phyloP scores from a whole-genome alignment of 1,140 invertebrate genomes.

The Dryas iulia region DNA sequence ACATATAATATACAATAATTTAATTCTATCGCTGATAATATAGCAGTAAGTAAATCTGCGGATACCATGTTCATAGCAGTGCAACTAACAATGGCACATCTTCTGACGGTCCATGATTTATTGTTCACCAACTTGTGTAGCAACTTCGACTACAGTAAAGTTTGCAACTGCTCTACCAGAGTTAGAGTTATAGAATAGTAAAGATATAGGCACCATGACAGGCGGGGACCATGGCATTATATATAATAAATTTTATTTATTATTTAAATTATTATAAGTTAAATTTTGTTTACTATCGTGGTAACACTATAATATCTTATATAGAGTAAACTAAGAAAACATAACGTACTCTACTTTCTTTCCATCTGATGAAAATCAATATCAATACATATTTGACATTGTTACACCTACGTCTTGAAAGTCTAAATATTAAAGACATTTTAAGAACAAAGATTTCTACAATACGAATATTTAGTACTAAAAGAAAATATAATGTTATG shows the following conservation, averaged over 20 bases:
- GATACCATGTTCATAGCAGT: neutral
- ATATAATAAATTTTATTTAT: neutral
- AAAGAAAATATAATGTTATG: too few relatives aligned
- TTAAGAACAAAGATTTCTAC: too few relatives aligned
- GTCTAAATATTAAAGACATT: too few relatives aligned
- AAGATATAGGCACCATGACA: neutral
- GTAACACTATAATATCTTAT: too few relatives aligned
- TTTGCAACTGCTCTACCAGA: neutral
- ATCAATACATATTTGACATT: too few relatives aligned
- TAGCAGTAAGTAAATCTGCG: neutral
- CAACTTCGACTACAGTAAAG: neutral
- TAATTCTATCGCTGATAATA: neutral
- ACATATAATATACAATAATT: conserved; percentile 9
- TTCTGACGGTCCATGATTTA: neutral
- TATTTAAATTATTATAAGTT: too few relatives aligned
- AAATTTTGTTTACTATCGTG: too few relatives aligned
- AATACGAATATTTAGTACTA: too few relatives aligned
- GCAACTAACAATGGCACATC: conserved; percentile 1
- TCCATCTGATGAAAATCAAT: too few relatives aligned
- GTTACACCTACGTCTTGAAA: too few relatives aligned
- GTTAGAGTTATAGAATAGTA: neutral
- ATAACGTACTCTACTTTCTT: too few relatives aligned
- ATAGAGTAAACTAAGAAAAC: too few relatives aligned
- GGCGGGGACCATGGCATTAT: neutral
- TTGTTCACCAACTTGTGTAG: neutral